Percentiles rank a stretch among this genome's conserved stretches.
Evolutionary conservation across 1,140 invertebrate species (phyloP).

Genomic region (Diploscapter pachys): DNA sequence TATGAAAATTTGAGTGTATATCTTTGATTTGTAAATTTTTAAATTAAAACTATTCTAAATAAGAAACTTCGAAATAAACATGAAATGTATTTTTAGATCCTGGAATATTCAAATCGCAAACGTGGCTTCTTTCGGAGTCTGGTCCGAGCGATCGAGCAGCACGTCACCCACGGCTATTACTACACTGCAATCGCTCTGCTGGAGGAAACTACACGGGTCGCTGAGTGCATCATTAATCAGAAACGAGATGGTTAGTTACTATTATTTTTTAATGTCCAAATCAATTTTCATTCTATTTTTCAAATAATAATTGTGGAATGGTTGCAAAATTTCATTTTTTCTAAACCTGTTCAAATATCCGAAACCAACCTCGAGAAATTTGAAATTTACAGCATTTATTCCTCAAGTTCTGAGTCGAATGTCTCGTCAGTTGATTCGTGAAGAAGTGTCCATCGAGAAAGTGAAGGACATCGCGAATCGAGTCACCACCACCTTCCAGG

Average conservation of each 20-base stretch:
- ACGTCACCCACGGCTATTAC: constrained; percentile 27
- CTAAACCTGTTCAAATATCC: too few relatives aligned
- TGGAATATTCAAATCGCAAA: constrained; percentile 17
- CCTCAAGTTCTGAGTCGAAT: constrained; percentile 20
- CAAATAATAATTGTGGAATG: too few relatives aligned
- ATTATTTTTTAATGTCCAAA: neutral
- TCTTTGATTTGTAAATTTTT: too few relatives aligned
- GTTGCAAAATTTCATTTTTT: too few relatives aligned
- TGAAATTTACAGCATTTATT: constrained; percentile 19
- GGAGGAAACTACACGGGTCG: constrained; percentile 9
- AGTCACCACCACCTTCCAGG: constrained; percentile 16
- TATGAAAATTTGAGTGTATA: too few relatives aligned
- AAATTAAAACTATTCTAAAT: too few relatives aligned
- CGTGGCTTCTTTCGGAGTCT: constrained; percentile 23
- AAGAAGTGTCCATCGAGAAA: constrained; percentile 6
- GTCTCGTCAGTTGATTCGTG: constrained; percentile 23
- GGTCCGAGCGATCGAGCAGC: constrained; percentile 21
- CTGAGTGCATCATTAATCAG: constrained; percentile 19
- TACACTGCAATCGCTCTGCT: constrained; percentile 22
- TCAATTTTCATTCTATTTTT: too few relatives aligned
- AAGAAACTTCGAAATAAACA: too few relatives aligned
- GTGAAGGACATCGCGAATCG: constrained; percentile 25
- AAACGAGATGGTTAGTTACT: constrained; percentile 17
- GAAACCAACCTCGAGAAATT: neutral
- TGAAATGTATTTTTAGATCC: constrained; percentile 5